These are phyloP conservation scores for Sciurus carolinensis DNA, from an alignment of 2,797 vertebrate species.

Conservation along the genomic window DNA sequence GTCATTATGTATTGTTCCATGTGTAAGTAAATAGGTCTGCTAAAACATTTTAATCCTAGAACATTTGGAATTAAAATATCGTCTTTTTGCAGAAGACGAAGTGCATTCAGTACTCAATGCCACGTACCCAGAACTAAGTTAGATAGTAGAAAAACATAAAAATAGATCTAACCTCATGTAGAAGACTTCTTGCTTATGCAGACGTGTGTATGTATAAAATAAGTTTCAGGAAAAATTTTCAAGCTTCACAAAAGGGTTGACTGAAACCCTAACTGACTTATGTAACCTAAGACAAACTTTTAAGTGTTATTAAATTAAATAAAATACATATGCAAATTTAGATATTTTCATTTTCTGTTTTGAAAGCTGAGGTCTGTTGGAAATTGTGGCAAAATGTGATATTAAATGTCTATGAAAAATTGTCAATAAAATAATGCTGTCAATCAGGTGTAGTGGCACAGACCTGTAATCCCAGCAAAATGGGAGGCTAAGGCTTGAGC, in stretches of 20 bases:
- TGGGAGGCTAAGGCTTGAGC: too few species aligned
- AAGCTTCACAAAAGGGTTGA: not conserved
- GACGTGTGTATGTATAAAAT: not conserved
- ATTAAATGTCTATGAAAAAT: not conserved
- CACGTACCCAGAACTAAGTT: not conserved
- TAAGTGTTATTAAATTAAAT: not conserved
- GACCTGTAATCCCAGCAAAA: too few species aligned
- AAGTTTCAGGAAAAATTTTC: not conserved
- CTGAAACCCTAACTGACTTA: not conserved
- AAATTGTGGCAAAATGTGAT: not conserved
- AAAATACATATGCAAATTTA: not conserved
- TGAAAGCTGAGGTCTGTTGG: not conserved
- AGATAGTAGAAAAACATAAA: not conserved
- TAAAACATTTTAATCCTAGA: not conserved
- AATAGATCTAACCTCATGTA: not conserved
- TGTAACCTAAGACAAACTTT: not conserved
- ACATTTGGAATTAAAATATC: slow-evolving; percentile 17
- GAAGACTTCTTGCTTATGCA: not conserved
- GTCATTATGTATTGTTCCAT: not conserved
- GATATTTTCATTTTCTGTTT: not conserved
- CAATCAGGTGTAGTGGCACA: not conserved
- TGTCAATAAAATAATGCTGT: not conserved
- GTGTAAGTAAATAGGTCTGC: not conserved
- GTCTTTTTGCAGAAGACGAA: not conserved
- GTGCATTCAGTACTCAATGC: not conserved